Evolutionary conservation across 2,797 vertebrate genomes (phyloP).

Genomic region (Hippopotamyrus pictus): DNA sequence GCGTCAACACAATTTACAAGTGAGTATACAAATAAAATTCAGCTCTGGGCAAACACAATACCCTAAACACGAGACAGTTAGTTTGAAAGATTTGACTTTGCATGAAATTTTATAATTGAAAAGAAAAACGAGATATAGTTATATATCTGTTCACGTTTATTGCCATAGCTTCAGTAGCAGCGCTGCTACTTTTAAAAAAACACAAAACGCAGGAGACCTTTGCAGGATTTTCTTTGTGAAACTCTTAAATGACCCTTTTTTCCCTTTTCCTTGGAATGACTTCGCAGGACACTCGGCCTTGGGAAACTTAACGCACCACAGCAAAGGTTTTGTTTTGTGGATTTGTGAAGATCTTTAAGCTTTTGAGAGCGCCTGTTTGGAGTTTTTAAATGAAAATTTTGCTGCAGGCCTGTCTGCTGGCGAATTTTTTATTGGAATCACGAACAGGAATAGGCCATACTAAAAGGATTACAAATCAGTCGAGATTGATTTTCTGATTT

Average conservation of each 20-base stretch:
- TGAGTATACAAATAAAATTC: neutral
- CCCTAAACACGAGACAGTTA: neutral
- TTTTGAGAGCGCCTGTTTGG: neutral
- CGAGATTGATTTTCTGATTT: neutral
- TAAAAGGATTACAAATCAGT: slow-evolving; percentile 19
- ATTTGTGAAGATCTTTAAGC: neutral
- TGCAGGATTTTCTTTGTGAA: neutral
- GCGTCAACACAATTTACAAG: neutral
- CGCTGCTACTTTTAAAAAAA: neutral
- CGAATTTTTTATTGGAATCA: slow-evolving; percentile 2
- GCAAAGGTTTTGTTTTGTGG: neutral
- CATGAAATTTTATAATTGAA: neutral
- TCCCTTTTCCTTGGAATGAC: neutral
- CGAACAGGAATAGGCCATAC: neutral
- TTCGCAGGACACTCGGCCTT: neutral
- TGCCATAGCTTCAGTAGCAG: neutral
- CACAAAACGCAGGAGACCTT: neutral
- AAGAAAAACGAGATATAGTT: neutral
- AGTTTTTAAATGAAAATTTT: neutral
- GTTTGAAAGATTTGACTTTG: neutral
- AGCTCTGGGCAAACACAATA: neutral
- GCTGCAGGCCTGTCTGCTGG: neutral
- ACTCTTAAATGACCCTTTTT: neutral
- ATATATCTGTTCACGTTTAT: neutral
- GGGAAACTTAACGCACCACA: neutral